A percentile compares a stretch with the other conserved stretches of the same genome.
Evolutionary conservation across 2,113 vertebrate genomes (phyloP).

Genomic region (Gnathonemus echidnorhynchus): DNA sequence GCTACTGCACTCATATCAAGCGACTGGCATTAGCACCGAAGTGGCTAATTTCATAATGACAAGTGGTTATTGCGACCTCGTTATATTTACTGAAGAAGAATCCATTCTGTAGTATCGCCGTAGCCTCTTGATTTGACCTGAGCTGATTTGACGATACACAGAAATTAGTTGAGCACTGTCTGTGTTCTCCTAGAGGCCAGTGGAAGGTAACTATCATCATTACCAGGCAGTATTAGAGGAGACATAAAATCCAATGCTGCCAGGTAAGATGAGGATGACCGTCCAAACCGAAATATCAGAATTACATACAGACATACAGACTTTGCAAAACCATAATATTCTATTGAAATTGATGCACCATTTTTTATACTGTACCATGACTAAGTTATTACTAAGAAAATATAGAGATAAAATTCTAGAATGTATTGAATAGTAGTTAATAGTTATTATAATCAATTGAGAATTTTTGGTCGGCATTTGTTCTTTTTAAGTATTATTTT

Average conservation of each 20-base stretch:
- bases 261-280: slow-evolving; percentile 95
- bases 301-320: not conserved
- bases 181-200: slow-evolving; percentile 42
- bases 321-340: not conserved
- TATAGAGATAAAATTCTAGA: not conserved
- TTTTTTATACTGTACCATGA: not conserved
- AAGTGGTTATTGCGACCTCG: not conserved
- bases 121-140: not conserved
- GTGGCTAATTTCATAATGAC: not conserved
- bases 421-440: not conserved
- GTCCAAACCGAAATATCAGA: slow-evolving; percentile 44
- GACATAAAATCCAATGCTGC: slow-evolving; percentile 95
- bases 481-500: not conserved
- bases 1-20: not conserved
- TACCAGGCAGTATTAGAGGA: slow-evolving; percentile 99
- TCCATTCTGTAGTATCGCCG: not conserved
- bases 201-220: slow-evolving; percentile 90
- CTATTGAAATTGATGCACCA: not conserved
- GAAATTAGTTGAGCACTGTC: not conserved
- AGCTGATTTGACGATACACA: not conserved
- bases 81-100: not conserved
- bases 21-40: not conserved
- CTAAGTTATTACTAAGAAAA: not conserved
- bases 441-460: not conserved
- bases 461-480: not conserved